These are phyloP conservation scores for Troides helena DNA, from an alignment of 2,888 invertebrate species.

Conservation along the genomic window DNA sequence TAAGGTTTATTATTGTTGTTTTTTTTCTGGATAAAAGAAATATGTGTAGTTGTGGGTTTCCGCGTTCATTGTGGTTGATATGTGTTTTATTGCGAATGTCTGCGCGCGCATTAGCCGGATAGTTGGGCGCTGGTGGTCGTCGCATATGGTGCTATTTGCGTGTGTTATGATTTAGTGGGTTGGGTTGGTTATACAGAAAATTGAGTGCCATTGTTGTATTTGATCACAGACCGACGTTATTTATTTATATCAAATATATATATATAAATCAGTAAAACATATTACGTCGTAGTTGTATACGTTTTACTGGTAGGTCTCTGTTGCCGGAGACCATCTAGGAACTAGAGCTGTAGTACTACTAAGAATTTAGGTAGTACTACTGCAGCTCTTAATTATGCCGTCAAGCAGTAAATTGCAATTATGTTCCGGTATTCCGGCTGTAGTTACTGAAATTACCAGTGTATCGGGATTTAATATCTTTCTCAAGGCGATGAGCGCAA, in stretches of 20 bases:
- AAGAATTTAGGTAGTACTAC: too few species aligned
- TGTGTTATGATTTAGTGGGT: conserved; percentile 47
- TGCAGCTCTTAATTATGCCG: too few species aligned
- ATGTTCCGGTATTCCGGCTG: too few species aligned
- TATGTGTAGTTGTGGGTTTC: conserved; percentile 41
- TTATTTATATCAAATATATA: conserved; percentile 16
- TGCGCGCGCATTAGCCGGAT: conserved; percentile 59
- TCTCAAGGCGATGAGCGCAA: too few species aligned
- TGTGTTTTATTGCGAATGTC: conserved; percentile 65
- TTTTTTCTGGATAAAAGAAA: conserved; percentile 32
- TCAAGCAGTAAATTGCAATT: too few species aligned
- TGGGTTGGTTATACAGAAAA: conserved; percentile 27
- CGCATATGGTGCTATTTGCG: conserved; percentile 61
- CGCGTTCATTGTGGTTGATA: conserved; percentile 51
- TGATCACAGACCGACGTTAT: conserved; percentile 17
- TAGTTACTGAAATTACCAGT: too few species aligned
- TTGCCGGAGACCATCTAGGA: too few species aligned
- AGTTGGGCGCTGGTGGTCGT: conserved; percentile 49
- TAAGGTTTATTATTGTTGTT: conserved; percentile 27
- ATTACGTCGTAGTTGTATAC: background rate
- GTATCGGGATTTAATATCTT: too few species aligned
- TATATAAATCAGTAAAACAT: background rate
- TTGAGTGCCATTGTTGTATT: conserved; percentile 22
- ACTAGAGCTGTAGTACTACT: too few species aligned
- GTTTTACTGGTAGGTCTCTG: too few species aligned